A percentile compares a stretch with the other conserved stretches of the same genome.
Conservation (phyloP, 2,113 vertebrate genomes). For the Sinocyclocheilus anshuiensis region DNA sequence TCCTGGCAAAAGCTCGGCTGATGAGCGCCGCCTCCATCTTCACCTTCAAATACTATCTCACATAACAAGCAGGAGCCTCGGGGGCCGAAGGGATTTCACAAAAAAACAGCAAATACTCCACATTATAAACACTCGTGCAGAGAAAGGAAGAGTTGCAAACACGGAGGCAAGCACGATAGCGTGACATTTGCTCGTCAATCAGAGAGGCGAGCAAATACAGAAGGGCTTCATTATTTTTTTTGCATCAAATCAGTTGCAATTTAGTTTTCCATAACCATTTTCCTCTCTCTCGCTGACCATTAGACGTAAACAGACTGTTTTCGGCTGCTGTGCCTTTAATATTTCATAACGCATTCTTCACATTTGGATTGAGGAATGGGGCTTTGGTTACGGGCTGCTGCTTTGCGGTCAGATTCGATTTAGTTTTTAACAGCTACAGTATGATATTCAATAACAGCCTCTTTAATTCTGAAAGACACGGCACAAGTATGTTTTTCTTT, state of each 20-base stretch:
- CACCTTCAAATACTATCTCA: conserved; percentile 23
- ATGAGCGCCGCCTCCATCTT: not conserved
- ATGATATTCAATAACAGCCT: not conserved
- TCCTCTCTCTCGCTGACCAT: not conserved
- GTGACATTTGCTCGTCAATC: not conserved
- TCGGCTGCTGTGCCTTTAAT: not conserved
- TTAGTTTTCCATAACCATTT: not conserved
- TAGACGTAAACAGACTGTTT: not conserved
- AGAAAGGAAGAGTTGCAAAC: not conserved
- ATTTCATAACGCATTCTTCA: not conserved
- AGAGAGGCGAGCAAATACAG: not conserved
- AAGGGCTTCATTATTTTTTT: not conserved
- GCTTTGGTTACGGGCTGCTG: not conserved
- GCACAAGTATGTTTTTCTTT: not conserved
- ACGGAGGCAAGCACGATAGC: not conserved
- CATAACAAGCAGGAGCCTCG: not conserved
- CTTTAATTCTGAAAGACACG: not conserved
- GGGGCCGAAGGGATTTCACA: not conserved
- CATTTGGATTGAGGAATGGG: not conserved
- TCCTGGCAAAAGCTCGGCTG: conserved; percentile 3
- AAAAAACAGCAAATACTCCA: not conserved
- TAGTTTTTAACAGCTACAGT: not conserved
- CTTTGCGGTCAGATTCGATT: not conserved
- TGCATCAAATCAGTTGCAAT: conserved; percentile 1
- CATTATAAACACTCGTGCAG: not conserved